phyloP scores from a whole-genome alignment of 2,113 vertebrate genomes.

The Rafetus swinhoei region DNA sequence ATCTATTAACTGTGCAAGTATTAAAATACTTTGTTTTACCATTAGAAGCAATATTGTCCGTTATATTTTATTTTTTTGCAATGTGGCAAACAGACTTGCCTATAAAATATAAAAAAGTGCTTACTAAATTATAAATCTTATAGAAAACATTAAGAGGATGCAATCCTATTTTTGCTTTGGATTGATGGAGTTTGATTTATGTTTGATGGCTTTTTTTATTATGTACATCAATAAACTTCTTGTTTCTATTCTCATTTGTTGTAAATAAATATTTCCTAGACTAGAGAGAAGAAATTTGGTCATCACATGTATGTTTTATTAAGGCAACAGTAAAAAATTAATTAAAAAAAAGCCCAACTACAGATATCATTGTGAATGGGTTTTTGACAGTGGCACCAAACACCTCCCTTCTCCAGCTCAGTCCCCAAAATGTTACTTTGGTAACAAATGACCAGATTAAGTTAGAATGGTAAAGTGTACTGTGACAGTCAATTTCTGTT shows the following conservation, averaged over 20 bases:
- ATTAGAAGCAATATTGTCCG: not conserved
- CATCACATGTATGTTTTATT: slow-evolving; percentile 62
- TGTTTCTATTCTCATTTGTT: not conserved
- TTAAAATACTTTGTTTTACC: not conserved
- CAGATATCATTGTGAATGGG: slow-evolving; percentile 30
- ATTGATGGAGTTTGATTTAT: not conserved
- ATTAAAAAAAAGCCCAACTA: slow-evolving; percentile 31
- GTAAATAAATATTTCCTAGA: slow-evolving; percentile 41
- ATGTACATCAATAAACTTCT: not conserved
- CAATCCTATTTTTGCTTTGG: not conserved
- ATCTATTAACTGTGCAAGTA: not conserved
- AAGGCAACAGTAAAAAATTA: slow-evolving; percentile 55
- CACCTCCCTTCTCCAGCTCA: not conserved
- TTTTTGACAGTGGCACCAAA: slow-evolving; percentile 46
- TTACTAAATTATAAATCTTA: not conserved
- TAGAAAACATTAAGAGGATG: not conserved
- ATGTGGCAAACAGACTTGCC: not conserved
- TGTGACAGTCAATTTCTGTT: not conserved
- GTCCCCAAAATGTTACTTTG: not conserved
- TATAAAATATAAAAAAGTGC: not conserved
- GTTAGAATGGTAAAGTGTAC: not conserved
- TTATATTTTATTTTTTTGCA: not conserved
- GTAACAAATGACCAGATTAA: not conserved
- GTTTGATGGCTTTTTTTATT: not conserved
- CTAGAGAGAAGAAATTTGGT: slow-evolving; percentile 16